Conservation (phyloP, 2,888 invertebrate genomes). For the Oligia fasciuncula region DNA sequence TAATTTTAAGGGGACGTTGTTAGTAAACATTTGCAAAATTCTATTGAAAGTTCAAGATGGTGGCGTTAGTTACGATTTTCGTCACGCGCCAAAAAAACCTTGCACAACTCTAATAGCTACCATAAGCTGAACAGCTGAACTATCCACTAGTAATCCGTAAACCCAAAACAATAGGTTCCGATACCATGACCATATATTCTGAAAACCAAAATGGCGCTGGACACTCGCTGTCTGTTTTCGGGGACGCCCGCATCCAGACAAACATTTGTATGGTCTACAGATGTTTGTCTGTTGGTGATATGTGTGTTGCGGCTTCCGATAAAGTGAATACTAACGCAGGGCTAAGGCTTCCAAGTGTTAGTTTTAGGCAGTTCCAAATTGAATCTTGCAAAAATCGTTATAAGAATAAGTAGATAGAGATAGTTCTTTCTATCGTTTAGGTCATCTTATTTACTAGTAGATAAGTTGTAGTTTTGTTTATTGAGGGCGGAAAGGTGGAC, state of each 20-base stretch:
- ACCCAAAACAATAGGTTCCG: background rate
- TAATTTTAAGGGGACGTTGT: no score
- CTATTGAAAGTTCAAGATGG: background rate
- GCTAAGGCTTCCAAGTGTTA: background rate
- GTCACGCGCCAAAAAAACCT: background rate
- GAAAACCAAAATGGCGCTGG: constrained; percentile 14
- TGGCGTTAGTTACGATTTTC: background rate
- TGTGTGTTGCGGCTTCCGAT: constrained; percentile 30
- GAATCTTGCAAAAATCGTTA: background rate
- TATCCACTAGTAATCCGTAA: background rate
- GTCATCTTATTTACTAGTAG: background rate
- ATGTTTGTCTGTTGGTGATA: constrained; percentile 24
- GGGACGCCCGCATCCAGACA: constrained; percentile 17
- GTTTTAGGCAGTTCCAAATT: background rate
- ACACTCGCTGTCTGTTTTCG: background rate
- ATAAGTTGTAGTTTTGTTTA: background rate
- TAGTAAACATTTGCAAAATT: background rate
- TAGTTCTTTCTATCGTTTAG: background rate
- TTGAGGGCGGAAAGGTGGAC: background rate
- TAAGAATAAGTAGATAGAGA: background rate
- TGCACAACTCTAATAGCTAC: background rate
- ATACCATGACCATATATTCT: constrained; percentile 26
- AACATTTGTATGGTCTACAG: constrained; percentile 46
- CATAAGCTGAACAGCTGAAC: background rate
- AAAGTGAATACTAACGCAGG: constrained; percentile 12